Percentiles rank a stretch among this genome's conserved stretches.
Evolutionary conservation across 2,888 invertebrate genomes (phyloP).

Genomic region (Oscheius myriophilus): DNA sequence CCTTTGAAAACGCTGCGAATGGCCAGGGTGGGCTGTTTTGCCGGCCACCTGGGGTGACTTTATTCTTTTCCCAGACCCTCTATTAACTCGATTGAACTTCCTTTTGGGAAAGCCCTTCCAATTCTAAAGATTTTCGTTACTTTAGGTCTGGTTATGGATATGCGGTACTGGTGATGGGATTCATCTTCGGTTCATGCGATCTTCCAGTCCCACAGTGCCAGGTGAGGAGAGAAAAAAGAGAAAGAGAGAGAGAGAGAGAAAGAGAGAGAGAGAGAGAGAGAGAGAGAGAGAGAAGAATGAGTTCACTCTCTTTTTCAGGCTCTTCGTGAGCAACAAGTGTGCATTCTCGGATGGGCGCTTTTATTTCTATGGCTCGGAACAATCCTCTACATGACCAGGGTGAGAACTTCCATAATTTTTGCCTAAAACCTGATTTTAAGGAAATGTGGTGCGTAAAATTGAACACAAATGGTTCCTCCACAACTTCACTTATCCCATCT

Average conservation of each 20-base stretch:
- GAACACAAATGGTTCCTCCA: no score
- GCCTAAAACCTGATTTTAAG: conserved; percentile 4
- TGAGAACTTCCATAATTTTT: no score
- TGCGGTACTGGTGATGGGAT: background rate
- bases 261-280: conserved; percentile 13
- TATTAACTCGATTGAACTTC: no score
- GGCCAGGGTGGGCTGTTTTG: no score
- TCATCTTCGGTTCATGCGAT: conserved; percentile 23
- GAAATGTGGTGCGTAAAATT: conserved; percentile 24
- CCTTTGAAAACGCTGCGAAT: no score
- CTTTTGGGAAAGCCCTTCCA: no score
- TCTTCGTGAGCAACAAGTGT: conserved; percentile 42
- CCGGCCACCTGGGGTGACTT: no score
- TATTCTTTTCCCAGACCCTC: no score
- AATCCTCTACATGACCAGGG: conserved; percentile 51
- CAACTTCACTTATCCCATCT: no score
- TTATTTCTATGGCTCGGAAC: conserved; percentile 46
- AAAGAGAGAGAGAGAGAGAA: background rate
- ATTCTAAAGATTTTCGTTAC: no score
- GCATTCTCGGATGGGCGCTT: conserved; percentile 46
- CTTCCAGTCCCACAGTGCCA: conserved; percentile 22
- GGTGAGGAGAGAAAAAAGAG: no score
- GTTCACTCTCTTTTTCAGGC: background rate
- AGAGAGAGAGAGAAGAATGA: background rate
- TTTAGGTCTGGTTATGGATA: no score